Base-by-base conservation (phyloP, 2,113 vertebrate genomes). In the Malurus melanocephalus region DNA sequence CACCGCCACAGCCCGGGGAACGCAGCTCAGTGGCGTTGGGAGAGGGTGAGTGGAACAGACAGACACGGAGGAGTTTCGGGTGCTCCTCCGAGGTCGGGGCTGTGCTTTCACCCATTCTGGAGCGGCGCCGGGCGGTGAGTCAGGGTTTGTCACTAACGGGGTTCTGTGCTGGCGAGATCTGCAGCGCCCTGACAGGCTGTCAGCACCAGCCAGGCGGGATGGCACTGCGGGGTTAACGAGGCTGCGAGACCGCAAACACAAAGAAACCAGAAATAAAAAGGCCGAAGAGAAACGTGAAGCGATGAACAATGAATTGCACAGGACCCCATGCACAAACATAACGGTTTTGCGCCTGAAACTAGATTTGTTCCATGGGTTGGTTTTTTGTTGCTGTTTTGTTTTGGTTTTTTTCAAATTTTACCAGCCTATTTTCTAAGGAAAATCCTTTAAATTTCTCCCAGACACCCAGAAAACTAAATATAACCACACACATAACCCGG, bases 191-290 rank as follows among this genome's bases (percentile, higher is more conserved):
- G 92, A 88, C 93, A 90, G 90, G 66, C 77, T 92, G 92, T 92
- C 94, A 92, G 42, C 88, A 91, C 38, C 80, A 93, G 92, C 93
- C 89, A 84, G 9, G 69, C 43, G 30, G 21, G 22, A 57, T 17
- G 73, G 66, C 65, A 91, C 38, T 48, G 80, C 69, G 0, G 21
- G 59, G 77, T 43, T 93, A 88, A 86, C 73, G 40, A 86, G 53
- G 20, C 77, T 61, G 85, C 38, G 92, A 79, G 66, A 64, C 45
- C 1, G 2, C 81, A 66, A 88, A 91, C 85, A 93, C 77, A 62
- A 68, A 94, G 66, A 73, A 72, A 62, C 2, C 43, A 93, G 53
- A 76, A 62, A 73, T 43, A 60, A 62, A 84, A 52, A 26, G 60
- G 28, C 17, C 16, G 52, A 9, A 24, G 59, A 81, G 35, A 32